Evolutionary conservation across 2,113 vertebrate species (phyloP).

Genomic region (Menidia beryllina): DNA sequence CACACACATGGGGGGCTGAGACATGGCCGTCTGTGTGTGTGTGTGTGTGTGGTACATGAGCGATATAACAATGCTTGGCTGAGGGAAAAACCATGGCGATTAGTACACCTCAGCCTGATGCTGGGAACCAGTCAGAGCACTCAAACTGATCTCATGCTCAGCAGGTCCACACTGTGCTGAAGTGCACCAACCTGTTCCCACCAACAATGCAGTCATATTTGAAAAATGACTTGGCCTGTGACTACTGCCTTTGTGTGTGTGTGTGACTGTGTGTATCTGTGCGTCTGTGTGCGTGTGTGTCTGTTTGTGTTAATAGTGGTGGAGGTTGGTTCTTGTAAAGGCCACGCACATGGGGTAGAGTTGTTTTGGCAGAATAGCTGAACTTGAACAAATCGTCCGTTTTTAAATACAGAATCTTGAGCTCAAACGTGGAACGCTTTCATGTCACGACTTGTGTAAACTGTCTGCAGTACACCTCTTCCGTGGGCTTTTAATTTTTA

Average conservation of each 20-base stretch:
- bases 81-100: slow-evolving; percentile 7
- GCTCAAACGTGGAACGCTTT: background rate
- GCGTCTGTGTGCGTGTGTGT: too few species aligned
- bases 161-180: slow-evolving; percentile 40
- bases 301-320: slow-evolving; percentile 8
- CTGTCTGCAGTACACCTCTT: background rate
- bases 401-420: background rate
- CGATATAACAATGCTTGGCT: background rate
- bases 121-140: slow-evolving; percentile 14
- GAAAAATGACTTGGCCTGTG: slow-evolving; percentile 52
- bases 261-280: too few species aligned
- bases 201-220: slow-evolving; percentile 67
- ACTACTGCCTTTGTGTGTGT: slow-evolving; percentile 40
- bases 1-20: slow-evolving; percentile 10
- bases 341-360: background rate
- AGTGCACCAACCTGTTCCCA: slow-evolving; percentile 74
- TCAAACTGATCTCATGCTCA: slow-evolving; percentile 38
- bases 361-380: background rate
- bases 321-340: slow-evolving; percentile 11
- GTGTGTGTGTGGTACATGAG: background rate
- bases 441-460: background rate
- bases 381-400: background rate
- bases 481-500: slow-evolving; percentile 4
- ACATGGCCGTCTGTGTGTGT: background rate
- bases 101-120: background rate